Base-by-base conservation (phyloP, 2,797 vertebrate genomes). In the Epinephelus malabaricus region DNA sequence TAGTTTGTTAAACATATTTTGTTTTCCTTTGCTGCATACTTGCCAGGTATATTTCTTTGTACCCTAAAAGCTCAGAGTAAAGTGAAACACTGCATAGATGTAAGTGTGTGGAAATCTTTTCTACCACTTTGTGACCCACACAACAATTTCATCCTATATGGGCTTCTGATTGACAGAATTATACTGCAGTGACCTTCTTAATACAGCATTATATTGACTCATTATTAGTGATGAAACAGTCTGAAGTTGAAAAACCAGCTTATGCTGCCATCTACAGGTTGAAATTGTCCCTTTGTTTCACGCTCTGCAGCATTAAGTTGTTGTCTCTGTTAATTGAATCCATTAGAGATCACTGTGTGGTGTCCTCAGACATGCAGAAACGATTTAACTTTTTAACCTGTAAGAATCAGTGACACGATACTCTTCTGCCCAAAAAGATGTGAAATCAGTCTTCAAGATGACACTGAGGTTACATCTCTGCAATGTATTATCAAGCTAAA, bases 191-290 rank as follows among this genome's bases (percentile, higher is more conserved):
- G 21, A 45, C 5, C 25, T 46, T 5, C 19, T 43, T 0, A 59
- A 27, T 7, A 9, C 34, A 21, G 58, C 25, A 59, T 51, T 27
- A 58, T 4, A 47, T 17, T 38, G 15, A 69, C 18, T 64, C 7
- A 27, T 11, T 14, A 27, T 7, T 5, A 14, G 23, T 38, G 23
- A 19, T 45, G 1, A 19, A 56, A 58, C 6, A 30, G 9, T 4
- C 2, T 40, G n/a, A 17, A 5, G 17, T 15, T 38, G 4, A 50
- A 68, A 58, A 68, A 12, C 6, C 3, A 30, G 3, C 23, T 21
- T 66, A 40, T 75, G 61, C 55, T 12, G 45, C 43, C 72, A 79
- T 62, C 72, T 72, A 49, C 6, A 64, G 47, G 63, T 70, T 18
- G 2, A 49, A 30, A 6, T 17, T 18, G 17, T 65, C 2, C 66